A percentile compares a stretch with the other conserved stretches of the same genome.
Evolutionary conservation across 2,888 invertebrate species (phyloP).

Genomic region (Orthonychiurus folsomi): DNA sequence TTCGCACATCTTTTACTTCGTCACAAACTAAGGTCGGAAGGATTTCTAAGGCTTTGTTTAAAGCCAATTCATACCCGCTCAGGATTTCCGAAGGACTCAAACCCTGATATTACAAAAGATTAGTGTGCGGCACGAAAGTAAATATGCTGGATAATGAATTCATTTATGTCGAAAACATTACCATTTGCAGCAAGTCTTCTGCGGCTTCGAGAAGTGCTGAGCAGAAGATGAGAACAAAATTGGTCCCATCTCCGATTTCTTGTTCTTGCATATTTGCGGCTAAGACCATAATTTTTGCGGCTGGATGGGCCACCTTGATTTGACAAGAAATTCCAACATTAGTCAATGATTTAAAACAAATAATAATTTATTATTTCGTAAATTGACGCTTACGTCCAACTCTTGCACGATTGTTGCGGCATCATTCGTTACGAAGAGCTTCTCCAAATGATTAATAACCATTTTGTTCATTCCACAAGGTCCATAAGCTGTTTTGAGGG

Average conservation of each 20-base stretch:
- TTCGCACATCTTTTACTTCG: constrained; percentile 60
- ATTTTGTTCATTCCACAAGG: constrained; percentile 99
- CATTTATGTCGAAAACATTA: constrained; percentile 43
- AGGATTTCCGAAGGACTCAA: constrained; percentile 94
- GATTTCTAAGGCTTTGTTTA: constrained; percentile 80
- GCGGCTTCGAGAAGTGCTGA: constrained; percentile 86
- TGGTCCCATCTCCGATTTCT: constrained; percentile 98
- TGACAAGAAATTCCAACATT: constrained; percentile 5
- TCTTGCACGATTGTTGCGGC: constrained; percentile 96
- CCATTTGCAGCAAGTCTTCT: constrained; percentile 80
- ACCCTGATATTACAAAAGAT: constrained; percentile 51
- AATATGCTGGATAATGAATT: not conserved
- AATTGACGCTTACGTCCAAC: constrained; percentile 55
- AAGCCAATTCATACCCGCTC: constrained; percentile 85
- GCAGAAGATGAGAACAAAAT: constrained; percentile 90
- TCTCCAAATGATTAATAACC: constrained; percentile 98
- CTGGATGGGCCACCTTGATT: constrained; percentile 82
- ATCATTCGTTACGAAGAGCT: constrained; percentile 97
- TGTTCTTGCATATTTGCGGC: constrained; percentile 98
- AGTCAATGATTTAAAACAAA: too few relatives aligned
- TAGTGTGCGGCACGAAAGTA: not conserved
- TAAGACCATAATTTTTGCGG: constrained; percentile 89
- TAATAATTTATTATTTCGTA: not conserved
- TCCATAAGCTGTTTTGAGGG: constrained; percentile 89
- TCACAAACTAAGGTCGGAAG: constrained; percentile 70